Evolutionary conservation across 2,797 vertebrate species (phyloP).

Genomic region (Sandelia bainsii): DNA sequence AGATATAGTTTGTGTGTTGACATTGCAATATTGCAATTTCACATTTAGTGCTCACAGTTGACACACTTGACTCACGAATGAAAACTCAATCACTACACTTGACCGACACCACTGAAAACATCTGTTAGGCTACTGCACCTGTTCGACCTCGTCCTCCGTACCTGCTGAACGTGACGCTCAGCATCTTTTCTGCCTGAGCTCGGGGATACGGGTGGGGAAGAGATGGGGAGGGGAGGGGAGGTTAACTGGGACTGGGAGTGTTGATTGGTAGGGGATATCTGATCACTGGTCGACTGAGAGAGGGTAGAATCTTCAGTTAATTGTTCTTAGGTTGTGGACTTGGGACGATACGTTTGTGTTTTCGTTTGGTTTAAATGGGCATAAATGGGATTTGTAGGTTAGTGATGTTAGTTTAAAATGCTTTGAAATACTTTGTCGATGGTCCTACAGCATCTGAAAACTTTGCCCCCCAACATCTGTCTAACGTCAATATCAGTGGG

Average conservation of each 20-base stretch:
- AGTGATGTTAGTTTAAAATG: background rate
- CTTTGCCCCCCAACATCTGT: background rate
- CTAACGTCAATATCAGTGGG: background rate
- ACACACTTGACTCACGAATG: slow-evolving; percentile 92
- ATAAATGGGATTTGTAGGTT: background rate
- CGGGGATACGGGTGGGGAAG: slow-evolving; percentile 30
- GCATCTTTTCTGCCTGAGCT: slow-evolving; percentile 62
- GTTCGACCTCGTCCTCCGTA: slow-evolving; percentile 58
- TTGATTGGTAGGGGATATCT: background rate
- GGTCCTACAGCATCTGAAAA: background rate
- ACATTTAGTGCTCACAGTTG: slow-evolving; percentile 95
- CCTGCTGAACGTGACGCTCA: slow-evolving; percentile 33
- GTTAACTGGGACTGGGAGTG: slow-evolving; percentile 10
- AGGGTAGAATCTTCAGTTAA: background rate
- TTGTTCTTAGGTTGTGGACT: background rate
- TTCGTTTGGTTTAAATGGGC: background rate
- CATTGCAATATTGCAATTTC: slow-evolving; percentile 93
- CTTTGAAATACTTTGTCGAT: background rate
- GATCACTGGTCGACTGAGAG: background rate
- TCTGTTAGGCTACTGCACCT: slow-evolving; percentile 75
- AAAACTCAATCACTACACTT: slow-evolving; percentile 91
- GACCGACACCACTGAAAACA: slow-evolving; percentile 85
- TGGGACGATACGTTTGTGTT: background rate
- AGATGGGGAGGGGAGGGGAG: background rate
- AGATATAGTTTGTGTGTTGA: slow-evolving; percentile 83